These are phyloP conservation scores for Mystacornis crossleyi DNA, from an alignment of 2,113 vertebrate genomes.

Conservation along the genomic window DNA sequence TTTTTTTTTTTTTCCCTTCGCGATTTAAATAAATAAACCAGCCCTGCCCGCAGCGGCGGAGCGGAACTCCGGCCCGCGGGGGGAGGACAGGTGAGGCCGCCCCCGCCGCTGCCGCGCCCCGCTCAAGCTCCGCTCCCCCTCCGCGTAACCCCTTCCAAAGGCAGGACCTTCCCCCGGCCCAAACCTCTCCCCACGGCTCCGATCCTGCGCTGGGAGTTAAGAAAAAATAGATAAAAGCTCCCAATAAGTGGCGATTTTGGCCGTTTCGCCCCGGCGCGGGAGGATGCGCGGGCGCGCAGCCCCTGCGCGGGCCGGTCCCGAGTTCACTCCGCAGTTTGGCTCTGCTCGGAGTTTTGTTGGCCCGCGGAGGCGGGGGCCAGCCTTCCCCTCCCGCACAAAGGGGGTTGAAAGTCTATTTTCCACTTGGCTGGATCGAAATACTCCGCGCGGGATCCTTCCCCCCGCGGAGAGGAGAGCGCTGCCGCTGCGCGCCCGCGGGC, in stretches of 20 bases:
- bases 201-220: not conserved
- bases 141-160: not conserved
- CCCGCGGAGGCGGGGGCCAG: constrained; percentile 26
- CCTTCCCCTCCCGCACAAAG: constrained; percentile 63
- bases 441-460: constrained; percentile 26
- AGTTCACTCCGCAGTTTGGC: constrained; percentile 63
- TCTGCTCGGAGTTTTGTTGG: not conserved
- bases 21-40: not conserved
- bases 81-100: not conserved
- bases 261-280: not conserved
- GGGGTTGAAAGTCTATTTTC: constrained; percentile 79
- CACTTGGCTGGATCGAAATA: constrained; percentile 72
- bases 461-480: not conserved
- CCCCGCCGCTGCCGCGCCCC: not conserved
- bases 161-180: not conserved
- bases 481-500: not conserved
- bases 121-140: not conserved
- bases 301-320: constrained; percentile 26
- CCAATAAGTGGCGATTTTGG: rapidly evolving
- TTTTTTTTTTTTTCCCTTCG: rapidly evolving
- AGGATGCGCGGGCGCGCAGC: not conserved
- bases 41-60: not conserved
- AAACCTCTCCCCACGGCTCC: not conserved
- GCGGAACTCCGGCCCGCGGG: not conserved
- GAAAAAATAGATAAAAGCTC: not conserved